Base-by-base conservation (phyloP, 2,797 vertebrate genomes). In the Spheniscus humboldti region DNA sequence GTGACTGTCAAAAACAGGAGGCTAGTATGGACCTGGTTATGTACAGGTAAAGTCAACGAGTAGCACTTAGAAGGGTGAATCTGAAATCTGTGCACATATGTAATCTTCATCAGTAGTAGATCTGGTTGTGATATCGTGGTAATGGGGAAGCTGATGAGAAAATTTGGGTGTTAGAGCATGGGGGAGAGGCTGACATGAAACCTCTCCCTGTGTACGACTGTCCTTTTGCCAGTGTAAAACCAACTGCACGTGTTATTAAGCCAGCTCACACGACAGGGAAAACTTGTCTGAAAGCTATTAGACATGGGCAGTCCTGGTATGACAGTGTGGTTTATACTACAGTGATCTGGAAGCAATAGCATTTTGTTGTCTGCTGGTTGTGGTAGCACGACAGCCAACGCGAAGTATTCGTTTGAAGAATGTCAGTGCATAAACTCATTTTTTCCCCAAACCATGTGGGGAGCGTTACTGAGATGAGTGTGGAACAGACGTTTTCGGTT, bases 111-210 rank as follows among this genome's bases (percentile, higher is more conserved):
- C 33, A 20, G 13, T 3, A 7, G 27, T 59, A 50, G n/a, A 13
- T 57, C 56, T 3, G 4, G 25, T 48, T 53, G 30, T 55, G 5
- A 0, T 74, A 10, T 33, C 0, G 0, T 10, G 6, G 50, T 14
- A 24, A 25, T 62, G 55, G 59, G 37, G 20, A 47, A 81, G 55
- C 31, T 39, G 10, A n/a, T 39, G 45, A 68, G 57, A 22, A 33
- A 20, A 8, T n/a, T 1, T 31, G 55, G 45, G n/a, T 37, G 17
- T 56, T 67, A 4, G 16, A 47, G 18, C 45, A 23, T 1, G 0
- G 35, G 41, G 17, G 10, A 4, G 57, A 73, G 41, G 48, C 31
- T 60, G 50, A 30, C 18, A 8, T 15, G 23, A 33, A 84, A 18
- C 31, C 25, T 12, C 15, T 18, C 37, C 43, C n/a, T 11, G 18